A percentile compares a stretch with the other conserved stretches of the same genome.
Evolutionary conservation across 2,888 invertebrate species (phyloP).

Genomic region (Eledone cirrhosa): DNA sequence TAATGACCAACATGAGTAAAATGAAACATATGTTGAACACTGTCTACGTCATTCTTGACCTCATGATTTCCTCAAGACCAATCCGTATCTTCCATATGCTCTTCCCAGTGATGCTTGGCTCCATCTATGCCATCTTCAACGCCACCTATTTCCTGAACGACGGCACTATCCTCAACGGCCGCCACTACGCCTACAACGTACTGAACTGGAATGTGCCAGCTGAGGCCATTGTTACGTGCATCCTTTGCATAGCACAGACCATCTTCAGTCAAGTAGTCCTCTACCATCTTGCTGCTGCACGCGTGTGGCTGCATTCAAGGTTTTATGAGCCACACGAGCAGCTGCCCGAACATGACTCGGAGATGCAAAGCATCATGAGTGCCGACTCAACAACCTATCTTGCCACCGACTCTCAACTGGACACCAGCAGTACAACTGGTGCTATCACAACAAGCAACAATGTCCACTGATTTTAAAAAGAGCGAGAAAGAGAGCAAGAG

Average conservation of each 20-base stretch:
- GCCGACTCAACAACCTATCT: constrained; percentile 37
- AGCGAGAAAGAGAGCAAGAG: no score
- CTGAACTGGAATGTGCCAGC: constrained; percentile 60
- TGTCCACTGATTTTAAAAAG: neutral
- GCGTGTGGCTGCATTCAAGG: constrained; percentile 44
- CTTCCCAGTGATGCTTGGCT: constrained; percentile 55
- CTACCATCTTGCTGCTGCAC: constrained; percentile 46
- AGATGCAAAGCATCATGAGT: constrained; percentile 45
- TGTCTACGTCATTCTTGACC: constrained; percentile 54
- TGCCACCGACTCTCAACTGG: constrained; percentile 32
- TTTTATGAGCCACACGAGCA: constrained; percentile 39
- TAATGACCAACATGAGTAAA: constrained; percentile 52
- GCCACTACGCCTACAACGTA: constrained; percentile 58
- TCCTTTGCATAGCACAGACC: constrained; percentile 51
- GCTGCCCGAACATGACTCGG: constrained; percentile 36
- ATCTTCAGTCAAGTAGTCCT: constrained; percentile 50
- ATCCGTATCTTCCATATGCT: constrained; percentile 59
- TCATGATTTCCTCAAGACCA: constrained; percentile 55
- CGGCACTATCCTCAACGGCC: constrained; percentile 53
- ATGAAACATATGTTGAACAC: constrained; percentile 60
- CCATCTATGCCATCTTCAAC: constrained; percentile 59
- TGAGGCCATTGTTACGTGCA: constrained; percentile 58
- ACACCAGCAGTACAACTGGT: neutral
- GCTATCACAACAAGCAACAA: neutral
- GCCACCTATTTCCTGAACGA: constrained; percentile 60